Evolutionary conservation across 2,888 invertebrate species (phyloP), one percentile per base, ranked within the genome.

Genomic region (Dusona sp.): DNA sequence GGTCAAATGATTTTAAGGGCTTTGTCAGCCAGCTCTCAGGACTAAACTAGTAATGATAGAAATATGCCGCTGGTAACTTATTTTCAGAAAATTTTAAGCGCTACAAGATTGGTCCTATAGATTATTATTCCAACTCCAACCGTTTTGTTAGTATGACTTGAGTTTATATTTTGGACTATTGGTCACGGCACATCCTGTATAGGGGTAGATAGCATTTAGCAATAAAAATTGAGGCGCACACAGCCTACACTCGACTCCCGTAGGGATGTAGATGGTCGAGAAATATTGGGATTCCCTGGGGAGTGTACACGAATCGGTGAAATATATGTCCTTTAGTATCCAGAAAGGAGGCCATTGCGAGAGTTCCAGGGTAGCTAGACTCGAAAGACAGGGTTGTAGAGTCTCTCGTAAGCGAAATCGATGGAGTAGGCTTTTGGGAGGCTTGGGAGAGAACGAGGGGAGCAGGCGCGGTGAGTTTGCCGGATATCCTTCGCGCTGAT

Each of bases 281-380:
- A 91, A 91, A 91, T 91, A 92, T 91, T 88, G 91, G 87, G 86
- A 89, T 90, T 91, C 88, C 87, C 83, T 54, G 77, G 88, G 86
- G 88, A 82, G 77, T 78, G 79, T 80, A 86, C 84, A 54, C 22
- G 80, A 86, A 82, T 81, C 80, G 79, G 54, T 72, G 77, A 70
- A 38, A 22, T 83, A 80, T 83, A 75, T 75, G 38, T 45, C 57
- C 29, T 48, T 16, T 73, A 51, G 61, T 82, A 74, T 82, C 78
- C 68, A 82, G 79, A 74, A 82, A 82, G 68, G 82, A 85, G 79
- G 79, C 51, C 85, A 64, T 61, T 74, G 73, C 22, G 25, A 16
- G 82, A 48, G 33, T 48, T 64, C 70, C 51, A 54, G 67, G 11
- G 48, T 67, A 77, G 51, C 45, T 19, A 81, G 82, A 80, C 73